phyloP scores from a whole-genome alignment of 2,888 invertebrate genomes.

The Globia sparganii region DNA sequence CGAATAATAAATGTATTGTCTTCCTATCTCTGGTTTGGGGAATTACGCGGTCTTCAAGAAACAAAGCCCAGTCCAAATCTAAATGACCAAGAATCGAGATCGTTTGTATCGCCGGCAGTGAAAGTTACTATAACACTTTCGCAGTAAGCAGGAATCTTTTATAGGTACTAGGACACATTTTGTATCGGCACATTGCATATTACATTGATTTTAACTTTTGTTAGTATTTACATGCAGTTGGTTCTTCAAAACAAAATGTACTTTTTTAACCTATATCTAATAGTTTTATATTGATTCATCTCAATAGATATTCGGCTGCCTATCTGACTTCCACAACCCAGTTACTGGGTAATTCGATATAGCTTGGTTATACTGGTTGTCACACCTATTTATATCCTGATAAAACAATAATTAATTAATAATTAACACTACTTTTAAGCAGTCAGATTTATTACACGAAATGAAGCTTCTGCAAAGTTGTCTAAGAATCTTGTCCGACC shows the following conservation, averaged over 20 bases:
- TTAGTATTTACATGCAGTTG: not conserved
- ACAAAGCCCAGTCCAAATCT: not conserved
- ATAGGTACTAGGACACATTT: not conserved
- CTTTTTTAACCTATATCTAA: not conserved
- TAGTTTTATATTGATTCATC: not conserved
- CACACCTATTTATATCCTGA: not conserved
- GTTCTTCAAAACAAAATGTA: not conserved
- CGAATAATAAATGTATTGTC: not conserved
- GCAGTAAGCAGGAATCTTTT: slow-evolving; percentile 9
- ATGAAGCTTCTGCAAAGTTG: not conserved
- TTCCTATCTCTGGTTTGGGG: not conserved
- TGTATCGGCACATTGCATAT: slow-evolving; percentile 5
- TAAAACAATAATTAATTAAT: not conserved
- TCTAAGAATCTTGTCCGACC: not conserved
- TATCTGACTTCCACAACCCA: not conserved
- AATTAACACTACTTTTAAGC: not conserved
- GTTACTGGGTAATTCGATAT: not conserved
- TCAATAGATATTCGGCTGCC: not conserved
- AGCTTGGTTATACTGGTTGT: not conserved
- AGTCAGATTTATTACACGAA: not conserved
- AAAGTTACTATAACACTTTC: slow-evolving; percentile 32
- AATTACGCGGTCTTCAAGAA: not conserved
- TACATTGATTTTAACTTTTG: not conserved
- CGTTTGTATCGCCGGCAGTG: slow-evolving; percentile 13
- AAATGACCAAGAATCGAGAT: slow-evolving; percentile 9